Percentiles rank a stretch among this genome's conserved stretches.
phyloP scores from a whole-genome alignment of 1,140 invertebrate genomes.

The Zaprionus nigranus region DNA sequence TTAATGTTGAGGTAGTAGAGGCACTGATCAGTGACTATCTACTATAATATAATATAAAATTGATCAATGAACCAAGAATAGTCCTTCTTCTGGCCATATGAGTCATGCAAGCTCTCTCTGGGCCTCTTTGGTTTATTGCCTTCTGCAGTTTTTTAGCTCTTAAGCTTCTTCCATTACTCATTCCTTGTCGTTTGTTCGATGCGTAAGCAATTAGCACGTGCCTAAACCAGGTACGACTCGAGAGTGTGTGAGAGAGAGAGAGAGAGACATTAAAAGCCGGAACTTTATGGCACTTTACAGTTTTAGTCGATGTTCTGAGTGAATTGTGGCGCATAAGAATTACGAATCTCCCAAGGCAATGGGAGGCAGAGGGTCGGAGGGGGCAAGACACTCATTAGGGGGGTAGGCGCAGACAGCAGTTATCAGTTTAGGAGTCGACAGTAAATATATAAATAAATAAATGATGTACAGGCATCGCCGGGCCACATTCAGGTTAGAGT shows the following conservation, averaged over 20 bases:
- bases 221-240: constrained; percentile 29
- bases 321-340: constrained; percentile 11
- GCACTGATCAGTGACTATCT: not conserved
- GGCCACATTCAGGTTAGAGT: constrained; percentile 70
- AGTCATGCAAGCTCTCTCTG: not conserved
- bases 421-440: constrained; percentile 1
- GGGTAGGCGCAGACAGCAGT: not conserved
- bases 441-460: constrained; percentile 57
- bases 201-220: constrained; percentile 80
- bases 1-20: not conserved
- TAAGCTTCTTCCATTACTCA: constrained; percentile 10
- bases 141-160: not conserved
- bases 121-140: not conserved
- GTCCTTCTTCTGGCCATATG: too few relatives aligned
- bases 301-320: constrained; percentile 54
- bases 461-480: constrained; percentile 42
- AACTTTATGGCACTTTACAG: constrained; percentile 73
- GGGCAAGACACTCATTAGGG: not conserved
- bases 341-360: too few relatives aligned
- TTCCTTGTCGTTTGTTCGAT: constrained; percentile 34
- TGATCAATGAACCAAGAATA: too few relatives aligned
- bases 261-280: constrained; percentile 46
- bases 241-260: not conserved
- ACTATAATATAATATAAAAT: too few relatives aligned
- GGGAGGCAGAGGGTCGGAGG: too few relatives aligned